phyloP scores from a whole-genome alignment of 2,797 vertebrate species.

The Malurus leucopterus region DNA sequence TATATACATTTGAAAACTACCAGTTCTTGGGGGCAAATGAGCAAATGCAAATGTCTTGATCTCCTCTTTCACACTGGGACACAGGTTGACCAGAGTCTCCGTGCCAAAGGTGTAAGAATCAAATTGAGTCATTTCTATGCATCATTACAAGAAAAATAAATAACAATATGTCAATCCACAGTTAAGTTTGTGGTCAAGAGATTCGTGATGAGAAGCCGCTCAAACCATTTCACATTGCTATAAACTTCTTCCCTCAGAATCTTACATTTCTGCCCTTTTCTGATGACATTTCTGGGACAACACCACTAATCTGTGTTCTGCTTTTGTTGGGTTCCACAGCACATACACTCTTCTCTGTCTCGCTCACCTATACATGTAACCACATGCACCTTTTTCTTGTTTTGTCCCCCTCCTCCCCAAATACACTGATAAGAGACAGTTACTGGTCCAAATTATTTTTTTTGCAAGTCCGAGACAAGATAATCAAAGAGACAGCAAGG shows the following conservation, averaged over 20 bases:
- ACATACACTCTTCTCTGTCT: not conserved
- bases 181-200: not conserved
- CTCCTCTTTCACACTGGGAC: not conserved
- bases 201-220: not conserved
- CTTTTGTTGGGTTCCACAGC: not conserved
- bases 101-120: not conserved
- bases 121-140: not conserved
- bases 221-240: not conserved
- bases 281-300: not conserved
- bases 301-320: not conserved
- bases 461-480: constrained; percentile 13
- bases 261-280: not conserved
- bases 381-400: not conserved
- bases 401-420: not conserved
- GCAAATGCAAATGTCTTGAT: not conserved
- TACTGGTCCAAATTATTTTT: constrained; percentile 37
- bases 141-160: not conserved
- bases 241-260: not conserved
- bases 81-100: not conserved
- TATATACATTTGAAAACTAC: not conserved
- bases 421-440: constrained; percentile 5
- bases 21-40: not conserved
- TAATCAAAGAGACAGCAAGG: constrained; percentile 50
- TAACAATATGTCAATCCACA: not conserved
- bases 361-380: not conserved